phyloP scores from a whole-genome alignment of 2,888 invertebrate genomes.

The Corbicula japonica region DNA sequence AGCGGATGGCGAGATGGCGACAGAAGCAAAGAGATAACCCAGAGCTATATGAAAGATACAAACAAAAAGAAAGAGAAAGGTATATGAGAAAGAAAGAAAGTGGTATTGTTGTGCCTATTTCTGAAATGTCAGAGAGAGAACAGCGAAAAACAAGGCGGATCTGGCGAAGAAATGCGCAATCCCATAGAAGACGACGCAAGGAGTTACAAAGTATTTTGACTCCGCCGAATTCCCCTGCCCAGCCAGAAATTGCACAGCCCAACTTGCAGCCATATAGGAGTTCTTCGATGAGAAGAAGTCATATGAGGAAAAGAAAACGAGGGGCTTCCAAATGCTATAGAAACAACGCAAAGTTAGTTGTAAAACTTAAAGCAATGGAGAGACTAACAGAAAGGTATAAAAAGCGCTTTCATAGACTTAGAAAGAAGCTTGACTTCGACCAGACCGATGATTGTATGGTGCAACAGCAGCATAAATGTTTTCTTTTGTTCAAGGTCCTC shows the following conservation, averaged over 20 bases:
- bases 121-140: neutral
- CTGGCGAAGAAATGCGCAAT: neutral
- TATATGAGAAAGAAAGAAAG: neutral
- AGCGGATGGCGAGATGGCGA: slow-evolving; percentile 2
- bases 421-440: neutral
- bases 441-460: neutral
- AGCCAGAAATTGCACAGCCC: neutral
- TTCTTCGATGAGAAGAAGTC: neutral
- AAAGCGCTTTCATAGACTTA: slow-evolving; percentile 6
- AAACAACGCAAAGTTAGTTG: slow-evolving; percentile 1
- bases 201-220: neutral
- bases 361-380: slow-evolving; percentile 2
- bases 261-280: neutral
- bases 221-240: neutral
- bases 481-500: neutral
- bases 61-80: slow-evolving; percentile 7
- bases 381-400: slow-evolving; percentile 10
- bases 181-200: neutral
- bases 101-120: neutral
- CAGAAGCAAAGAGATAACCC: neutral
- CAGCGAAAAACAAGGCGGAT: neutral
- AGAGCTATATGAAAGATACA: neutral
- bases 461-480: neutral
- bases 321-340: slow-evolving; percentile 15
- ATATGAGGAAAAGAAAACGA: neutral